Evolutionary conservation across 2,888 invertebrate genomes (phyloP).

Genomic region (Cistogaster globosa): DNA sequence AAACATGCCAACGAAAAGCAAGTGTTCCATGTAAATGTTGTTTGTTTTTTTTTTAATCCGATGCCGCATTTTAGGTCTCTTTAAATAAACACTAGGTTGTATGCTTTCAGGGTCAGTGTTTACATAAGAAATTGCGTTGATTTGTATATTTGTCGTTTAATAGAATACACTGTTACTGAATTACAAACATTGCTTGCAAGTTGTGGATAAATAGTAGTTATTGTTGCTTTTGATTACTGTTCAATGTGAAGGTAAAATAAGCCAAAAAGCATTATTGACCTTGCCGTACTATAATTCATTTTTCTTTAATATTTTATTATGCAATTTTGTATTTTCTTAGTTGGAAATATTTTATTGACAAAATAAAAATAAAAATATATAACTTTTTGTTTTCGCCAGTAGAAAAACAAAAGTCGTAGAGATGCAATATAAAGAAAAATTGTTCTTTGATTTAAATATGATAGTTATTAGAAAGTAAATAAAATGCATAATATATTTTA

Average conservation of each 20-base stretch:
- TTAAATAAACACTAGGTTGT: slow-evolving; percentile 68
- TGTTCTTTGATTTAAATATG: slow-evolving; percentile 40
- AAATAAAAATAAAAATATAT: slow-evolving; percentile 51
- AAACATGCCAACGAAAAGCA: slow-evolving; percentile 48
- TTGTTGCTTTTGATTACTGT: slow-evolving; percentile 30
- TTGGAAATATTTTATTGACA: slow-evolving; percentile 7
- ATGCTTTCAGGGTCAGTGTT: slow-evolving; percentile 71
- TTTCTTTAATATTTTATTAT: slow-evolving; percentile 16
- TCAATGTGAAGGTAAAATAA: slow-evolving; percentile 28
- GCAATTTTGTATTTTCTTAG: slow-evolving; percentile 32
- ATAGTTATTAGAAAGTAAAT: slow-evolving; percentile 69
- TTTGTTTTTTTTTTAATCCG: slow-evolving; percentile 24
- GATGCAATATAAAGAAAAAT: not conserved
- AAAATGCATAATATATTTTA: slow-evolving; percentile 20
- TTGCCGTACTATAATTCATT: slow-evolving; percentile 9
- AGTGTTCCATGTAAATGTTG: slow-evolving; percentile 54
- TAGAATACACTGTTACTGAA: slow-evolving; percentile 12
- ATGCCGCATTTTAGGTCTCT: slow-evolving; percentile 45
- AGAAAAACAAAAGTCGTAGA: not conserved
- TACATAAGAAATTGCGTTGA: slow-evolving; percentile 71
- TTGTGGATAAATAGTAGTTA: not conserved
- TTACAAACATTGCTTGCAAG: not conserved
- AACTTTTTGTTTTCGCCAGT: slow-evolving; percentile 51
- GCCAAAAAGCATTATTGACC: slow-evolving; percentile 64
- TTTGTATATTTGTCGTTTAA: slow-evolving; percentile 67